Base-by-base conservation (phyloP, 1,140 invertebrate genomes). In the Conus betulinus region DNA sequence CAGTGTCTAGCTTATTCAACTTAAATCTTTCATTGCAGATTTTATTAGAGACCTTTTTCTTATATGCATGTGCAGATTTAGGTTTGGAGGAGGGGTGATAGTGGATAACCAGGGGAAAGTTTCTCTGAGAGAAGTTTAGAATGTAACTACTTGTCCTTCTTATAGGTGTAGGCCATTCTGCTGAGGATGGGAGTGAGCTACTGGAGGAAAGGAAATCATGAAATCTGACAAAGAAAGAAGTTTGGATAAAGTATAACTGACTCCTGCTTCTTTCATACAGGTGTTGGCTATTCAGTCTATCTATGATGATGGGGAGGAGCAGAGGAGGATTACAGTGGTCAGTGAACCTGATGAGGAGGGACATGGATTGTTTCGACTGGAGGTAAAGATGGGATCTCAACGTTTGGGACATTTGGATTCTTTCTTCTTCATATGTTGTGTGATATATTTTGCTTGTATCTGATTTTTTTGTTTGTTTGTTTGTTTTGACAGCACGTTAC, bases 251-350 rank as follows among this genome's bases (percentile, higher is more conserved):
- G 15, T 53, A 57, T 25, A 4, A 5, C 23, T 84, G 52, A 67
- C 6, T 60, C 23, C 5, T 1, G 0, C 11, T 20, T 25, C 51
- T 71, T 51, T 15, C 51, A 15, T 4, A 85, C 83, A 89, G 88
- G 76, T 89, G n/a, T 52, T 67, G 25, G 88, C 88, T 15, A 60
- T 89, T 8, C 84, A 81, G 74, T 82, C 88, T n/a, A 85, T 89
- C 8, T 89, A 82, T 87, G 88, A 89, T 51, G 88, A 78, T 7
- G 74, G 84, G 4, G 84, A 81, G 6, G 67, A 79, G 25, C 76
- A 89, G 79, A 39, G n/a, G n/a, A 86, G 88, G 78, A 60, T 89
- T 17, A 51, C n/a, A n/a, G 88, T 89, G 51, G 25, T 89, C 71
- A 85, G 83, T 67, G 74, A 78, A 27, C 88, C 88, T 51, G 84